These are phyloP conservation scores for Pristionchus entomophagus DNA, from an alignment of 2,888 invertebrate species.

Conservation along the genomic window DNA sequence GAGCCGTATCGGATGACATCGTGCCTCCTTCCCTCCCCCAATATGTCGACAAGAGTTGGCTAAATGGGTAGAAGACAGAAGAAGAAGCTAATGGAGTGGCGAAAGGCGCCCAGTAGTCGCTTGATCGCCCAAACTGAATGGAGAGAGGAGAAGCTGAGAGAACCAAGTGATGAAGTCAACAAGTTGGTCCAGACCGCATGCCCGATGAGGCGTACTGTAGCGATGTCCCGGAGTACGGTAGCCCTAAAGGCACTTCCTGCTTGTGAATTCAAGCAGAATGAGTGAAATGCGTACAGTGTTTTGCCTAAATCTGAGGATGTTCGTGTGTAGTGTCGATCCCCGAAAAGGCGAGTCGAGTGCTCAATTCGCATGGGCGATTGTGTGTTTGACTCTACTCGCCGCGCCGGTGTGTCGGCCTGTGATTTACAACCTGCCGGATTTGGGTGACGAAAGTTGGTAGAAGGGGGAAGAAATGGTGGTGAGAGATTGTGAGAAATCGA, in stretches of 20 bases:
- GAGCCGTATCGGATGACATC: constrained; percentile 38
- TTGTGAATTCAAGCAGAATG: too few relatives aligned
- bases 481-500: background rate
- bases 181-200: background rate
- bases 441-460: constrained; percentile 38
- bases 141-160: background rate
- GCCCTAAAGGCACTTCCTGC: too few relatives aligned
- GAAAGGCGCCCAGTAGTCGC: background rate
- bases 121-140: constrained; percentile 39
- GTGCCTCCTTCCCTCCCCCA: background rate
- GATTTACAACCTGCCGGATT: constrained; percentile 43
- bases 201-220: background rate
- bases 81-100: constrained; percentile 36
- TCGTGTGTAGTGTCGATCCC: too few relatives aligned
- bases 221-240: background rate
- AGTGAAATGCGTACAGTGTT: too few relatives aligned
- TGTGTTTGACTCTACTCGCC: constrained; percentile 5
- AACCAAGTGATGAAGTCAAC: constrained; percentile 41
- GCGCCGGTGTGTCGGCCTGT: constrained; percentile 9
- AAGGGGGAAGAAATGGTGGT: background rate
- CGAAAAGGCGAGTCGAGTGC: background rate
- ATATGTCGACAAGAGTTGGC: constrained; percentile 33
- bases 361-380: background rate
- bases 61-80: background rate
- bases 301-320: too few relatives aligned